phyloP scores from a whole-genome alignment of 2,113 vertebrate species.

The Leptobrachium ailaonicum region DNA sequence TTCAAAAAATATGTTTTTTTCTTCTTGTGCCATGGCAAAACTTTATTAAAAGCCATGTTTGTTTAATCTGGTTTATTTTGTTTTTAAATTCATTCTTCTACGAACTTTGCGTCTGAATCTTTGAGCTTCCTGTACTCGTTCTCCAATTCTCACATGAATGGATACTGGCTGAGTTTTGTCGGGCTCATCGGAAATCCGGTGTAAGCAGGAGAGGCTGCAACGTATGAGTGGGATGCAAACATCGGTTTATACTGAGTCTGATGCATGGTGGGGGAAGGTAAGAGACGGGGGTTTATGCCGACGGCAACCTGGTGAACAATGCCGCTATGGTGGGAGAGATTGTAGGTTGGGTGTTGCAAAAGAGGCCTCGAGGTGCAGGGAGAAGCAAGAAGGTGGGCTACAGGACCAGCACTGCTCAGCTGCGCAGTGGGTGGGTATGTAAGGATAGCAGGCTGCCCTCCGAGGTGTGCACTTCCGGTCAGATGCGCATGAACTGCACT shows the following conservation, averaged over 20 bases:
- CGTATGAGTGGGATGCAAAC: constrained; percentile 91
- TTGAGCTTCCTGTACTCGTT: constrained; percentile 61
- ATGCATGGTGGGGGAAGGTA: constrained; percentile 91
- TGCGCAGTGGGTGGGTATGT: constrained; percentile 82
- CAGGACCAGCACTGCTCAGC: constrained; percentile 80
- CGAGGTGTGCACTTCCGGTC: constrained; percentile 66
- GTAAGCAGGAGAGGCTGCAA: constrained; percentile 91
- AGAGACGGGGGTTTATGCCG: constrained; percentile 89
- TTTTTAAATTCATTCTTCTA: constrained; percentile 56
- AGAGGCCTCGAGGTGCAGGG: constrained; percentile 86
- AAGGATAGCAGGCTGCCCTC: constrained; percentile 83
- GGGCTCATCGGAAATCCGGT: constrained; percentile 93
- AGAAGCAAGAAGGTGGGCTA: constrained; percentile 92
- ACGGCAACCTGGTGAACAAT: constrained; percentile 91
- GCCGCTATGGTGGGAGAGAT: constrained; percentile 79
- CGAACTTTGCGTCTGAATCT: constrained; percentile 58
- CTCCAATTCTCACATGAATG: constrained; percentile 83
- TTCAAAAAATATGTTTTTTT: constrained; percentile 85
- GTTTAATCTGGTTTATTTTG: constrained; percentile 42
- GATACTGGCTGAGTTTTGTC: constrained; percentile 96
- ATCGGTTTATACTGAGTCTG: constrained; percentile 94
- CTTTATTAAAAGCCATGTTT: constrained; percentile 84
- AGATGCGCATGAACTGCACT: constrained; percentile 77
- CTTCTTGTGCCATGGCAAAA: constrained; percentile 95
- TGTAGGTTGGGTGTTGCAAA: constrained; percentile 82